phyloP scores from a whole-genome alignment of 2,113 vertebrate genomes.

The Hiodon alosoides region DNA sequence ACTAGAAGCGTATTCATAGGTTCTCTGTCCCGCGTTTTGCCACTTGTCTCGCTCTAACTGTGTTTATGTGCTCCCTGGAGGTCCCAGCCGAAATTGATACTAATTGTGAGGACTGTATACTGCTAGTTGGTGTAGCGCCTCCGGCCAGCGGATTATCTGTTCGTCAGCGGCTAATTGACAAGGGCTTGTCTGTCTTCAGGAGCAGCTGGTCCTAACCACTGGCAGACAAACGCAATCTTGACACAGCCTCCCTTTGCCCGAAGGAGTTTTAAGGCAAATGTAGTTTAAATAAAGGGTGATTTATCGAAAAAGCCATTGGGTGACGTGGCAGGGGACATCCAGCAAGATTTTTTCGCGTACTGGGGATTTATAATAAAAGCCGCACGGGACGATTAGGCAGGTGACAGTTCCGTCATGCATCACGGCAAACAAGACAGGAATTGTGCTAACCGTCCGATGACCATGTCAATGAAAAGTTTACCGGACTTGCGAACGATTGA shows the following conservation, averaged over 20 bases:
- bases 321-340: conserved; percentile 78
- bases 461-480: conserved; percentile 26
- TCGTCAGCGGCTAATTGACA: conserved; percentile 99
- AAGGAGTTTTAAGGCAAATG: conserved; percentile 76
- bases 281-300: conserved; percentile 97
- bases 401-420: conserved; percentile 75
- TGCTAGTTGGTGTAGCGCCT: conserved; percentile 79
- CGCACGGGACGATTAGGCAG: conserved; percentile 79
- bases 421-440: conserved; percentile 49
- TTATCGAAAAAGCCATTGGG: conserved; percentile 93
- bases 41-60: conserved; percentile 63
- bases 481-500: conserved; percentile 6
- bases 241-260: conserved; percentile 82
- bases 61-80: conserved; percentile 84
- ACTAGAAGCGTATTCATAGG: conserved; percentile 64
- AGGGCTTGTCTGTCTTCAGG: conserved; percentile 98
- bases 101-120: conserved; percentile 95
- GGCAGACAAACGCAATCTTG: conserved; percentile 94
- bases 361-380: conserved; percentile 78
- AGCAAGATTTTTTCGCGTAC: conserved; percentile 79
- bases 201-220: conserved; percentile 96
- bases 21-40: conserved; percentile 54
- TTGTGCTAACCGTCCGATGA: conserved; percentile 19
- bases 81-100: conserved; percentile 90
- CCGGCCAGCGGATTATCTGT: conserved; percentile 81